phyloP scores from a whole-genome alignment of 2,797 vertebrate species.

The Eulemur albifrons region DNA sequence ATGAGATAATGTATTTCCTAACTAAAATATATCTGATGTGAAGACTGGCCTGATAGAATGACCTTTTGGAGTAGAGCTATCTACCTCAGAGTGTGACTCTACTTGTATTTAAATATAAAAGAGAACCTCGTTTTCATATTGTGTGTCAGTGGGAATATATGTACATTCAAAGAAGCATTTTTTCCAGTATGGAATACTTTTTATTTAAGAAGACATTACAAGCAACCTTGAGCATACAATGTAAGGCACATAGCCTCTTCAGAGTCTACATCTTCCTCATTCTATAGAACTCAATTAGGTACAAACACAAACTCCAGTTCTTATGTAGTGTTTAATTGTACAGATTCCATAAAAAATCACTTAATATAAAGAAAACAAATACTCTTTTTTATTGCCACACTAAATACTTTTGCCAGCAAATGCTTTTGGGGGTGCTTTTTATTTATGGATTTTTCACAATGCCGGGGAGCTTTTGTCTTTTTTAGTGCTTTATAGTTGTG shows the following conservation, averaged over 20 bases:
- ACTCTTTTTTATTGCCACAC: constrained; percentile 82
- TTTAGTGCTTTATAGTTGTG: constrained; percentile 81
- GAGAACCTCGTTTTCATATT: neutral
- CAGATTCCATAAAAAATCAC: constrained; percentile 82
- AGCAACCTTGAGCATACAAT: constrained; percentile 75
- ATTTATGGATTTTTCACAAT: constrained; percentile 82
- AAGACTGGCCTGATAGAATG: neutral
- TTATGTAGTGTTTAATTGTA: constrained; percentile 83
- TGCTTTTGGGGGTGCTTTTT: constrained; percentile 77
- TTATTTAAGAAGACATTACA: constrained; percentile 66
- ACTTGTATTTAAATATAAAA: constrained; percentile 45
- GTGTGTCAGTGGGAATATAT: neutral
- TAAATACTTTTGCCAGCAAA: constrained; percentile 84
- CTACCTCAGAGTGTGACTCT: constrained; percentile 12
- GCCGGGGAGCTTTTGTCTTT: constrained; percentile 80
- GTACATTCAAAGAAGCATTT: constrained; percentile 47
- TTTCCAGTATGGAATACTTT: constrained; percentile 65
- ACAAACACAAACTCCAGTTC: constrained; percentile 79
- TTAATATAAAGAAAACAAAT: constrained; percentile 85
- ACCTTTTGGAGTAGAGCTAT: neutral
- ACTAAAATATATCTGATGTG: constrained; percentile 2
- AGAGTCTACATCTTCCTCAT: constrained; percentile 66
- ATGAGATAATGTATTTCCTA: neutral
- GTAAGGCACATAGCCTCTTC: constrained; percentile 79
- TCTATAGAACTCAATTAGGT: constrained; percentile 72